A percentile compares a stretch with the other conserved stretches of the same genome.
These are phyloP conservation scores for Pachliopta kotzebuea DNA, from an alignment of 2,888 invertebrate species.

Conservation along the genomic window DNA sequence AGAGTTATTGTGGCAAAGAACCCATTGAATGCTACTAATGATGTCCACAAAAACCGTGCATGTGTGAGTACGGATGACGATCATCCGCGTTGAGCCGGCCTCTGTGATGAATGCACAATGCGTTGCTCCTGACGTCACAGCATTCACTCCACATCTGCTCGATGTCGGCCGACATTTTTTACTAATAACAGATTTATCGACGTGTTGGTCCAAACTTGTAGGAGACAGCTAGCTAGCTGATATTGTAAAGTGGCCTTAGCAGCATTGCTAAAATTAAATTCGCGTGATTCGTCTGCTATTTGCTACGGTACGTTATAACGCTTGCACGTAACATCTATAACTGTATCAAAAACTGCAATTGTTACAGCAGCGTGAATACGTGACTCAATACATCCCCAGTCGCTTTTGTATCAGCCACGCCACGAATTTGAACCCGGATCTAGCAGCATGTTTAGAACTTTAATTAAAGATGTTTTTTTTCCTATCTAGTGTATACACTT, in stretches of 20 bases:
- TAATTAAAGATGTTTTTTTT: not conserved
- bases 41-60: conserved; percentile 6
- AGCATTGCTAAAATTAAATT: not conserved
- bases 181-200: conserved; percentile 12
- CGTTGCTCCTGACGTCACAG: conserved; percentile 20
- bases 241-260: too few relatives aligned
- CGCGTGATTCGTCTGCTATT: not conserved
- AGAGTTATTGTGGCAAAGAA: not conserved
- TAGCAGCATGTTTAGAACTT: not conserved
- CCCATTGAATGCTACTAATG: conserved; percentile 1
- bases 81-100: conserved; percentile 2
- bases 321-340: conserved; percentile 8
- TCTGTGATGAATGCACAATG: conserved; percentile 17
- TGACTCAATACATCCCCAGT: conserved; percentile 19
- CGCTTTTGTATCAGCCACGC: not conserved
- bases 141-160: conserved; percentile 17
- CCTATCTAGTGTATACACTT: not conserved
- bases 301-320: conserved; percentile 12
- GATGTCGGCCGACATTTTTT: conserved; percentile 5
- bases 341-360: conserved; percentile 28
- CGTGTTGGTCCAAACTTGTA: conserved; percentile 12
- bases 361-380: conserved; percentile 8
- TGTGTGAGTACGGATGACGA: conserved; percentile 3
- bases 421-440: conserved; percentile 22
- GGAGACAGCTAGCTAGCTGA: not conserved